phyloP scores from a whole-genome alignment of 2,797 vertebrate genomes.

The Oophaga sylvatica region DNA sequence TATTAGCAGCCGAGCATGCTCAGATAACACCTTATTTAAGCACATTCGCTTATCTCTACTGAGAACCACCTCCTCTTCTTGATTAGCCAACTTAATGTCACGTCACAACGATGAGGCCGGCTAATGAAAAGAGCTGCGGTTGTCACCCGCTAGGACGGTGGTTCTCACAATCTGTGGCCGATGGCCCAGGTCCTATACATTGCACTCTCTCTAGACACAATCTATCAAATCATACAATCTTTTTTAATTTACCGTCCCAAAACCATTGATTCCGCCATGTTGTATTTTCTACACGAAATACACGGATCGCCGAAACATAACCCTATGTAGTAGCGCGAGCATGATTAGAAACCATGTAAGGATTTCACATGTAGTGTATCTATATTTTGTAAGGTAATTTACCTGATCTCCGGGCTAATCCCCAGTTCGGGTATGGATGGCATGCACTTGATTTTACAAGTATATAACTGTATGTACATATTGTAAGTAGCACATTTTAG shows the following conservation, averaged over 20 bases:
- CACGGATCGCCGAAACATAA: background rate
- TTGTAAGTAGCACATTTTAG: constrained; percentile 59
- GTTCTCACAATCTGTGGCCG: too few relatives aligned
- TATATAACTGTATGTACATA: constrained; percentile 60
- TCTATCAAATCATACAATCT: background rate
- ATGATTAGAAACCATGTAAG: constrained; percentile 43
- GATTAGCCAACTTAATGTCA: too few relatives aligned
- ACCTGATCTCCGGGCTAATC: constrained; percentile 40
- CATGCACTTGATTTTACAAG: constrained; percentile 62
- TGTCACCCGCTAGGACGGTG: too few relatives aligned
- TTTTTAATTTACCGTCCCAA: background rate
- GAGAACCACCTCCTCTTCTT: too few relatives aligned
- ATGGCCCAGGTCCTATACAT: too few relatives aligned
- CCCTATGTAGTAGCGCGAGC: constrained; percentile 36
- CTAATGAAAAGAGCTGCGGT: too few relatives aligned
- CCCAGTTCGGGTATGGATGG: constrained; percentile 49
- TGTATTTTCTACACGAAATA: constrained; percentile 7
- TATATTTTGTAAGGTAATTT: constrained; percentile 56
- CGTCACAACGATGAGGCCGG: too few relatives aligned
- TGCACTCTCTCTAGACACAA: background rate
- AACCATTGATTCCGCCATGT: background rate
- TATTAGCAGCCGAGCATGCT: too few relatives aligned
- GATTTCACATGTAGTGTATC: constrained; percentile 40
- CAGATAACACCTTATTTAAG: too few relatives aligned
- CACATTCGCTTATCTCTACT: too few relatives aligned